These are phyloP conservation scores for Alviniconcha marisindica DNA, from an alignment of 1,140 invertebrate genomes.

Conservation along the genomic window DNA sequence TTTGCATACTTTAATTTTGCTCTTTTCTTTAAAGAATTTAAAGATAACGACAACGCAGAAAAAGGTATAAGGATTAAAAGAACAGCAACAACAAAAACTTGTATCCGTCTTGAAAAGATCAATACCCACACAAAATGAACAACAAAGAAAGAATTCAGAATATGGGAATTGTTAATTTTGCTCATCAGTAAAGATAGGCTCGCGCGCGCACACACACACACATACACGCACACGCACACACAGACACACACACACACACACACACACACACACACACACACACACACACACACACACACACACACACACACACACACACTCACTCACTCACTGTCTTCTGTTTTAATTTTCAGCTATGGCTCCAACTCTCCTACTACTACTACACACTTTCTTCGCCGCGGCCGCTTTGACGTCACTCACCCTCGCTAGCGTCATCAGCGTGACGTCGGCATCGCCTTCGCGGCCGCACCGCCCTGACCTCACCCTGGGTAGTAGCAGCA, in stretches of 20 bases:
- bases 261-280: conserved; percentile 26
- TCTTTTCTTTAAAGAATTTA: too few species aligned
- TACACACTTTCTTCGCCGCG: not conserved
- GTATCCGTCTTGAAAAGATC: too few species aligned
- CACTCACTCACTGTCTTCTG: not conserved
- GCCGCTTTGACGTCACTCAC: not conserved
- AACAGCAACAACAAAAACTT: too few species aligned
- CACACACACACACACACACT: not conserved
- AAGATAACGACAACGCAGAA: too few species aligned
- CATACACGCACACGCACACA: not conserved
- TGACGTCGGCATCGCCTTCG: not conserved
- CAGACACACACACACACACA: conserved; percentile 19
- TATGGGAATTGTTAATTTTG: too few species aligned
- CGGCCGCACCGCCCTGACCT: not conserved
- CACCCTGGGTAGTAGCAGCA: not conserved
- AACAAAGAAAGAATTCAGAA: too few species aligned
- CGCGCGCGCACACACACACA: conserved; percentile 14
- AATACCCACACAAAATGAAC: too few species aligned
- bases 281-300: conserved; percentile 22
- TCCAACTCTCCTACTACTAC: too few species aligned
- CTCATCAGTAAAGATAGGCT: too few species aligned
- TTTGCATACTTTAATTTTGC: too few species aligned
- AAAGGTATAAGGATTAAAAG: too few species aligned
- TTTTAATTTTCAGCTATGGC: not conserved
- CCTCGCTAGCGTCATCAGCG: not conserved